Percentiles rank a stretch among this genome's conserved stretches.
phyloP scores from a whole-genome alignment of 2,113 vertebrate species.

The Ochotona princeps region DNA sequence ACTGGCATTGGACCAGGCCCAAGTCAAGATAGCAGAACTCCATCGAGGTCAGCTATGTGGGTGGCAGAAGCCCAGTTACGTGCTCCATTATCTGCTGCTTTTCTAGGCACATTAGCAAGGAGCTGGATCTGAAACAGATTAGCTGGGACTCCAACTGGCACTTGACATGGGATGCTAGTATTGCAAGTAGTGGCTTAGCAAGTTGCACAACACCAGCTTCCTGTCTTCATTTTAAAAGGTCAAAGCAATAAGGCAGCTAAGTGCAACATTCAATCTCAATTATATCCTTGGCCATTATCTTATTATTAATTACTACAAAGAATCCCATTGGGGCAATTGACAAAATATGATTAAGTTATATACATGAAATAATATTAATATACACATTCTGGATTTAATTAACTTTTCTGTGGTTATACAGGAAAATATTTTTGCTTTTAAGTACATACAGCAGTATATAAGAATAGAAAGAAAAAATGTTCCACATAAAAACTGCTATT shows the following conservation, averaged over 20 bases:
- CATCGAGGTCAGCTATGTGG: too few species aligned
- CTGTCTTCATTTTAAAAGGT: neutral
- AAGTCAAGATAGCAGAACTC: too few species aligned
- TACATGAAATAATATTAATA: neutral
- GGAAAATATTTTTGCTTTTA: constrained; percentile 17
- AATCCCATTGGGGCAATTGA: neutral
- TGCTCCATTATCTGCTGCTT: too few species aligned
- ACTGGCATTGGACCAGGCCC: too few species aligned
- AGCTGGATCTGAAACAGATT: too few species aligned
- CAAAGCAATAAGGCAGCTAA: neutral
- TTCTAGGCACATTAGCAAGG: too few species aligned
- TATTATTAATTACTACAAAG: constrained; percentile 25
- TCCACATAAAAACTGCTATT: neutral
- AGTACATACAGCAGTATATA: constrained; percentile 15
- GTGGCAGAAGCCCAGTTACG: too few species aligned
- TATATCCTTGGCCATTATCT: neutral
- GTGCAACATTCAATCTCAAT: neutral
- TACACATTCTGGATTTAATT: neutral
- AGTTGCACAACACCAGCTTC: too few species aligned
- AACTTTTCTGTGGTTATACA: neutral
- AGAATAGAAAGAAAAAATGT: neutral
- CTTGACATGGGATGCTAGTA: too few species aligned
- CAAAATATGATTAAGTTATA: neutral
- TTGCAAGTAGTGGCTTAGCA: too few species aligned
- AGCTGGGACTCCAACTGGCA: too few species aligned